A percentile compares a stretch with the other conserved stretches of the same genome.
Conservation (phyloP, 2,113 vertebrate genomes). For the Apodemus sylvaticus region DNA sequence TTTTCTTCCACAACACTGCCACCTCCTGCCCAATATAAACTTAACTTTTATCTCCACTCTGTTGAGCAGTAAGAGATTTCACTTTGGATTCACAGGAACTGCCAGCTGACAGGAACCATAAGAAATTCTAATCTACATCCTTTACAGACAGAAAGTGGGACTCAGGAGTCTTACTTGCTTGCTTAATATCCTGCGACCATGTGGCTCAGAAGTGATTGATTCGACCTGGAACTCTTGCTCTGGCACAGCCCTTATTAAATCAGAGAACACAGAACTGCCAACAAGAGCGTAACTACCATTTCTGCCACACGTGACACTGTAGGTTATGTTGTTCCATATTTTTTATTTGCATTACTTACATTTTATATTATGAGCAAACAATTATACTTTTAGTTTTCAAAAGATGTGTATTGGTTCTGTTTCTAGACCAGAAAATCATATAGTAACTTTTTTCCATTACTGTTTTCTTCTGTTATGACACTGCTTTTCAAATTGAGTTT, state of each 20-base stretch:
- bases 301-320: neutral
- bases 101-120: neutral
- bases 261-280: neutral
- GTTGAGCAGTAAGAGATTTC: neutral
- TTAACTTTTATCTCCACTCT: neutral
- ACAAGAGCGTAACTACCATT: neutral
- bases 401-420: neutral
- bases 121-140: neutral
- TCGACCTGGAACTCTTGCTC: neutral
- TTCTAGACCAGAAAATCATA: neutral
- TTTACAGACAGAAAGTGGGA: neutral
- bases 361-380: neutral
- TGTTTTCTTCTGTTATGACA: slow-evolving; percentile 28
- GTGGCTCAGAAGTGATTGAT: neutral
- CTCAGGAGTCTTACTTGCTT: neutral
- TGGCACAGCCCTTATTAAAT: neutral
- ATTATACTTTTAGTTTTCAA: slow-evolving; percentile 41
- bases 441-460: neutral
- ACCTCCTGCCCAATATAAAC: slow-evolving; percentile 81
- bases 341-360: slow-evolving; percentile 8
- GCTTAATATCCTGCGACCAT: neutral
- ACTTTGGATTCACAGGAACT: neutral
- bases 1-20: slow-evolving; percentile 88
- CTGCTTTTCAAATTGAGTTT: neutral
- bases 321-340: neutral